phyloP scores from a whole-genome alignment of 37 sponge, comb jelly and placozoan genomes.

The Ephydatia muelleri region DNA sequence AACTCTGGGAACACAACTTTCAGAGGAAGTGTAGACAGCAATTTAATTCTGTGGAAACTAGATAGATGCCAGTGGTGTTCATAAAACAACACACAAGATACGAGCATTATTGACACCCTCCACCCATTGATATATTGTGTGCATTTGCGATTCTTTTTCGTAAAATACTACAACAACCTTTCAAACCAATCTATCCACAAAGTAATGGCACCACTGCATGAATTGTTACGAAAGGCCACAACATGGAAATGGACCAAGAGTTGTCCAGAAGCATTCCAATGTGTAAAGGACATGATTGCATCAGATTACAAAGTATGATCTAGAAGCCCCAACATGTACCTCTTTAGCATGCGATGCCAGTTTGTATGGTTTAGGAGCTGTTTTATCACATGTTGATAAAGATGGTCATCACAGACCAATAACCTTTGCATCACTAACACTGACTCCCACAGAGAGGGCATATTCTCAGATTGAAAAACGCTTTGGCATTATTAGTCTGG shows the following conservation, averaged over 20 bases:
- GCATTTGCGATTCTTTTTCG: conserved; percentile 1
- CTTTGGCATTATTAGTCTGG: conserved; percentile 35
- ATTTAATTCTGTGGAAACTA: conserved; percentile 3
- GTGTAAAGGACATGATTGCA: background rate
- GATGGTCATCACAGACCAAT: conserved; percentile 50
- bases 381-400: conserved; percentile 51
- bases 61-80: background rate
- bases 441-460: conserved; percentile 40
- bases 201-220: background rate
- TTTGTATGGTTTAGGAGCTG: conserved; percentile 57
- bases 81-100: conserved; percentile 7
- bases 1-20: conserved; percentile 8
- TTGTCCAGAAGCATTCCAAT: conserved; percentile 2
- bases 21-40: background rate
- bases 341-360: too few species aligned
- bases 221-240: background rate
- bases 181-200: background rate
- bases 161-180: conserved; percentile 7
- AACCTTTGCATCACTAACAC: conserved; percentile 61
- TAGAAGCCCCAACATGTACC: background rate
- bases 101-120: background rate
- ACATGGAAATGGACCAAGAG: background rate
- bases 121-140: conserved; percentile 2
- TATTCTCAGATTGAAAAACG: conserved; percentile 70
- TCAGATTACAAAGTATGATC: conserved; percentile 38